Percentiles rank a stretch among this genome's conserved stretches.
Evolutionary conservation across 2,888 invertebrate genomes (phyloP).

Genomic region (Eristalis arbustorum): DNA sequence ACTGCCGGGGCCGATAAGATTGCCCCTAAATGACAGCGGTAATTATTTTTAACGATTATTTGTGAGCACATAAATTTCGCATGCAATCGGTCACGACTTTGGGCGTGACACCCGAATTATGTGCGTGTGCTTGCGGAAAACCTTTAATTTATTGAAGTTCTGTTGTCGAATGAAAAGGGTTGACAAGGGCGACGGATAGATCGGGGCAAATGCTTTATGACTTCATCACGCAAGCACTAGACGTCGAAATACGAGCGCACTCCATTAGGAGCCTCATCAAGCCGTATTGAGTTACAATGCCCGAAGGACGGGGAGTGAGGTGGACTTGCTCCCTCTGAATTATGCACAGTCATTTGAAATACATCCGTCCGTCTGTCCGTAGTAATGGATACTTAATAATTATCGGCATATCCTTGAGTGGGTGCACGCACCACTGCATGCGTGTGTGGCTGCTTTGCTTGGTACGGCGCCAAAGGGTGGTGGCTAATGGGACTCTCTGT

Average conservation of each 20-base stretch:
- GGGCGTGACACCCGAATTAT: conserved; percentile 27
- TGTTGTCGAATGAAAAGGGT: background rate
- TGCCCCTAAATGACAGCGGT: conserved; percentile 18
- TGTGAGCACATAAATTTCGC: conserved; percentile 44
- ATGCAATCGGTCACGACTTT: conserved; percentile 51
- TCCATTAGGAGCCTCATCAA: background rate
- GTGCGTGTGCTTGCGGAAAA: background rate
- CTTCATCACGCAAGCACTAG: background rate
- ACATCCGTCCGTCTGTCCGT: too few species aligned
- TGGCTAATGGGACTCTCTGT: background rate
- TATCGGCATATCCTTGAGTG: background rate
- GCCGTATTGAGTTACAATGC: background rate
- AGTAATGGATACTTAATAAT: background rate
- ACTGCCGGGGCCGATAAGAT: conserved; percentile 19
- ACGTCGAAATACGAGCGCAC: background rate
- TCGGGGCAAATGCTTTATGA: background rate
- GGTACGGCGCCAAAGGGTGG: background rate
- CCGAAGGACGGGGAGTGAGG: background rate
- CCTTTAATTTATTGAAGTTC: background rate
- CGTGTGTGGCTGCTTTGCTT: too few species aligned
- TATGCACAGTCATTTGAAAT: background rate
- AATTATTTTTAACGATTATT: conserved; percentile 64
- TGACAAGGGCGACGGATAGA: background rate
- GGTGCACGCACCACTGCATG: background rate
- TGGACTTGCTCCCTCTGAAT: background rate